Conservation (phyloP, 2,797 vertebrate genomes). For the Periparus ater region DNA sequence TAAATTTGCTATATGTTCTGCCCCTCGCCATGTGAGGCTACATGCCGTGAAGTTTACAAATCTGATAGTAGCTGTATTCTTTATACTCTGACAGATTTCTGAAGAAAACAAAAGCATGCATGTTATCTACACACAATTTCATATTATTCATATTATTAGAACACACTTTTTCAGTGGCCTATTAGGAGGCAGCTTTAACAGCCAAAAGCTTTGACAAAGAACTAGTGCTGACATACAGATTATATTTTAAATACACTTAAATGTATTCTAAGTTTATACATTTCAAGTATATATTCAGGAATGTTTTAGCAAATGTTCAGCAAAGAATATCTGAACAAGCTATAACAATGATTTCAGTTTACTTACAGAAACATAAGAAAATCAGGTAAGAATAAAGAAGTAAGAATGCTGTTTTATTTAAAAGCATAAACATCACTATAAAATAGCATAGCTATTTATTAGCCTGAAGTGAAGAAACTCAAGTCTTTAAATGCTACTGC, state of each 20-base stretch:
- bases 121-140: background rate
- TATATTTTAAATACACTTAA: background rate
- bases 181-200: background rate
- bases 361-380: background rate
- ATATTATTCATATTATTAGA: background rate
- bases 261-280: background rate
- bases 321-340: background rate
- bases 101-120: background rate
- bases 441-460: background rate
- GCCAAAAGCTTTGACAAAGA: background rate
- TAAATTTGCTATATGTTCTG: conserved; percentile 89
- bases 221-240: background rate
- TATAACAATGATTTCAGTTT: background rate
- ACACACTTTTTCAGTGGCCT: background rate
- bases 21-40: conserved; percentile 91
- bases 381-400: background rate
- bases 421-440: background rate
- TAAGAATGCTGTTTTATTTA: background rate
- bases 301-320: background rate
- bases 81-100: conserved; percentile 95
- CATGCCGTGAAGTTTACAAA: conserved; percentile 91
- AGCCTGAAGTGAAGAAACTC: background rate
- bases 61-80: conserved; percentile 87
- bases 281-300: background rate
- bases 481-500: background rate